phyloP scores from a whole-genome alignment of 2,797 vertebrate species.

The Natrix natrix region DNA sequence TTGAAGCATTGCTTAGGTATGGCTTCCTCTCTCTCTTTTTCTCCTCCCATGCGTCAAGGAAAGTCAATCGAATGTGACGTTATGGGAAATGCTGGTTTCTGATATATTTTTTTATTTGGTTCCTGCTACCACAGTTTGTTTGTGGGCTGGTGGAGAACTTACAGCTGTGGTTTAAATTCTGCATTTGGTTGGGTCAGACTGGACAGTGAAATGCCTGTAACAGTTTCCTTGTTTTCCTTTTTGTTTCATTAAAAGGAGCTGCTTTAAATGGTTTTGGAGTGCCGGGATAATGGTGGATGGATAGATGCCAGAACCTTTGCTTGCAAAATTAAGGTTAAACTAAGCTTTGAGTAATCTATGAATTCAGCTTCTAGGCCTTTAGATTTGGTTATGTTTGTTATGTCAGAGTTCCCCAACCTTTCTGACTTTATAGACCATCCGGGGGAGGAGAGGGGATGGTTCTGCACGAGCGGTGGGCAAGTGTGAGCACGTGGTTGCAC shows the following conservation, averaged over 20 bases:
- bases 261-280: background rate
- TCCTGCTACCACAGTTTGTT: background rate
- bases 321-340: background rate
- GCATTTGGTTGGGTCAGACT: background rate
- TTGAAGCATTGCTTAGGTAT: background rate
- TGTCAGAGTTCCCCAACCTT: too few species aligned
- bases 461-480: too few species aligned
- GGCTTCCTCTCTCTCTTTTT: background rate
- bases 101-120: background rate
- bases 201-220: background rate
- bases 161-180: background rate
- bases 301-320: background rate
- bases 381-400: background rate
- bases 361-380: background rate
- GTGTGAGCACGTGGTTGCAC: too few species aligned
- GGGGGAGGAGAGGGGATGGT: too few species aligned
- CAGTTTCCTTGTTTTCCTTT: background rate
- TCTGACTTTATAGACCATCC: too few species aligned
- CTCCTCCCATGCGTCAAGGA: background rate
- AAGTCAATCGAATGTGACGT: background rate
- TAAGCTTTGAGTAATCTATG: background rate
- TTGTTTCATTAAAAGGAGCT: background rate
- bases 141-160: background rate
- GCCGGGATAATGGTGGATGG: background rate
- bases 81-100: background rate